Evolutionary conservation across 2,113 vertebrate species (phyloP).

Genomic region (Panurus biarmicus): DNA sequence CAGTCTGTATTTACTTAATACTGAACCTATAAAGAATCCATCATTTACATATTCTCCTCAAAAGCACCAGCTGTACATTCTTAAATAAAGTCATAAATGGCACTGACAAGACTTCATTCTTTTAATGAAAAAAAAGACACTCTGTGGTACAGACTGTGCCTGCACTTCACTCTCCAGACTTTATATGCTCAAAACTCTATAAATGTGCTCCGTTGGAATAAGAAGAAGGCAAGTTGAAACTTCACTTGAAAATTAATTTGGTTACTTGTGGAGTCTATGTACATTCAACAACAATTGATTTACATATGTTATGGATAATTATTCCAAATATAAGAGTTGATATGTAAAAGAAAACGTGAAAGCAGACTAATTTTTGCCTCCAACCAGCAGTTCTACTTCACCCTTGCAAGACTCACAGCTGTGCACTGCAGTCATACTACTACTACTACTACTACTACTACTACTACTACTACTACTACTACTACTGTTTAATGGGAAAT

Average conservation of each 20-base stretch:
- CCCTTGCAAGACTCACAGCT: not conserved
- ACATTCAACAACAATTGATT: conserved; percentile 21
- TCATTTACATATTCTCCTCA: conserved; percentile 58
- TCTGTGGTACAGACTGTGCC: conserved; percentile 19
- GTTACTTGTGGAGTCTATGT: conserved; percentile 23
- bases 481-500: not conserved
- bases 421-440: not conserved
- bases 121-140: conserved; percentile 33
- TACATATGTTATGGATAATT: conserved; percentile 30
- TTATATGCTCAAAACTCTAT: conserved; percentile 7
- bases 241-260: conserved; percentile 32
- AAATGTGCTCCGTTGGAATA: conserved; percentile 30
- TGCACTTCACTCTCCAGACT: conserved; percentile 36
- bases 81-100: conserved; percentile 64
- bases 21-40: conserved; percentile 25
- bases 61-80: conserved; percentile 50
- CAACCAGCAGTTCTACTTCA: not conserved
- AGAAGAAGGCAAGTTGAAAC: conserved; percentile 36
- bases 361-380: not conserved
- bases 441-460: too few species aligned
- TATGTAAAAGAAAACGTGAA: not conserved
- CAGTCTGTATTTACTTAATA: conserved; percentile 38
- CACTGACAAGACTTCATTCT: conserved; percentile 53
- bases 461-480: too few species aligned
- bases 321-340: not conserved